Conservation (phyloP, 1,140 invertebrate species). For the Pogonomyrmex californicus region DNA sequence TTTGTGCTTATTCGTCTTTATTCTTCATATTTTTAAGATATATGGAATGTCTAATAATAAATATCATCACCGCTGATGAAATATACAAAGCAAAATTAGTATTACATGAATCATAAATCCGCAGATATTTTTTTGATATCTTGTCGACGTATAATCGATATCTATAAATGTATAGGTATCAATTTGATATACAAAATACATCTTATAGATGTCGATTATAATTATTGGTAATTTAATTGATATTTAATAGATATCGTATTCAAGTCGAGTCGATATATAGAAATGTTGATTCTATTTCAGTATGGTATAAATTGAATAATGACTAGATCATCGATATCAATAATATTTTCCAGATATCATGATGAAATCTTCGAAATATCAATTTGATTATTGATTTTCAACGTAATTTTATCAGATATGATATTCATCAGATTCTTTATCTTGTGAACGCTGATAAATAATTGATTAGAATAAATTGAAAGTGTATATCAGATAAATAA, state of each 20-base stretch:
- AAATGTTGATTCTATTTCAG: neutral
- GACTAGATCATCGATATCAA: neutral
- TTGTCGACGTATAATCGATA: neutral
- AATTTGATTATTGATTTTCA: neutral
- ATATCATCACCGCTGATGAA: neutral
- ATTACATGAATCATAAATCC: neutral
- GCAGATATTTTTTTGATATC: neutral
- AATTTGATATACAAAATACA: neutral
- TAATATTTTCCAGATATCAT: conserved; percentile 1
- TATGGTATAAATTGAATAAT: neutral
- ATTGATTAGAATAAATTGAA: no score
- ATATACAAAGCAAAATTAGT: neutral
- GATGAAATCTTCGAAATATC: conserved; percentile 9
- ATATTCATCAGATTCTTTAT: neutral
- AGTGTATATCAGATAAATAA: no score
- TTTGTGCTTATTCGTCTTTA: no score
- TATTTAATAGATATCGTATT: neutral
- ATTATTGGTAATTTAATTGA: neutral
- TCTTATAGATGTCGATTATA: neutral
- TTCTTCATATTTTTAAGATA: no score
- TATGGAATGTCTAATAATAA: neutral
- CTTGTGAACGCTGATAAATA: no score
- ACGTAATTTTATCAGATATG: neutral
- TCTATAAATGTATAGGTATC: neutral
- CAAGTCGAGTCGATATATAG: neutral